Evolutionary conservation across 1,140 invertebrate species (phyloP), one percentile per base, ranked within the genome.

Genomic region (Colletes gigas): DNA sequence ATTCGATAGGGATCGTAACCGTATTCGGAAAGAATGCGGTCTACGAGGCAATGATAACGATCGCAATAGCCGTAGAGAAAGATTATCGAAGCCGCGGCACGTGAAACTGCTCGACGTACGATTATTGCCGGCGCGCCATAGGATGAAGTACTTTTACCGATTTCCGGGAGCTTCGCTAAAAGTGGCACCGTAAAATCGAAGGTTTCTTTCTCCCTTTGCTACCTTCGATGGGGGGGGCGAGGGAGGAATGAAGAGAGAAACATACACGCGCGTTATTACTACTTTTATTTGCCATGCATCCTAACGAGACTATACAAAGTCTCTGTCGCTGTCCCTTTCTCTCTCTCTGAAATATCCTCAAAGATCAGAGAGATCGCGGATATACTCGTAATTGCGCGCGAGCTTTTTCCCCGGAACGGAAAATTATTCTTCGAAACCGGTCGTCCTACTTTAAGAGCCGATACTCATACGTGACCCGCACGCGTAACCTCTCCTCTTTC

Each of bases 11-110:
- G 41, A 17, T 57, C 70, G 77, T 78, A 78, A 78, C 68, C 76
- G 59, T 65, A 73, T 78, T 73, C 50, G 69, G 39, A 57, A 79
- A 79, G 70, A 79, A 79, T 41, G 52, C 60, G 59, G 60, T 73
- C 77, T 57, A 39, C 59, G 60, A 78, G 50, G 59, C 60, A 57
- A 73, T 73, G 77, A 79, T 79, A 79, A 79, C 70, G 77, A 65
- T 73, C 69, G 77, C 68, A 65, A 47, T 72, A 72, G 59, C 68
- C 39, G 69, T 78, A 72, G 77, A 79, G 60, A 73, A 79, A 73
- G 77, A 79, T 79, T 79, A 79, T 79, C 60, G 70, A 79, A 73
- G 19, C 60, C 60, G 52, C 60, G 77, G 60, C 69, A 73, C 60
- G 70, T 41, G 70, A 73, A 57, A 79, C 60, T 21, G 60, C 60